phyloP scores from a whole-genome alignment of 2,797 vertebrate genomes.

The Botia kubotai region DNA sequence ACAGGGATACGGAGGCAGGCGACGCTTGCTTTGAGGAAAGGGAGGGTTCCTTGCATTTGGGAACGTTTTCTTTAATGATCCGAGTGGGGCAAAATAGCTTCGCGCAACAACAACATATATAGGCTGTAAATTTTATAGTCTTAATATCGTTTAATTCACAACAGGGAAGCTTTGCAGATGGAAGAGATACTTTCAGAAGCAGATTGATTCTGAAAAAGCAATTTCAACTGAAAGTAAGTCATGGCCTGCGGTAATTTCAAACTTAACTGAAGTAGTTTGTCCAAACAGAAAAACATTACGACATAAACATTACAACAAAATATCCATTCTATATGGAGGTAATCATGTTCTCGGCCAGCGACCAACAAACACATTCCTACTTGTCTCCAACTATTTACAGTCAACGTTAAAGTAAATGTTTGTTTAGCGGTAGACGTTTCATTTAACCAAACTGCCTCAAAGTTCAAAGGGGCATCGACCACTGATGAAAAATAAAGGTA shows the following conservation, averaged over 20 bases:
- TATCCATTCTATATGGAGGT: slow-evolving; percentile 1
- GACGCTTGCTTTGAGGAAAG: slow-evolving; percentile 11
- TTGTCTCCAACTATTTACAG: slow-evolving; percentile 1
- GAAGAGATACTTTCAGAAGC: slow-evolving; percentile 21
- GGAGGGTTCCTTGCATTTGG: slow-evolving; percentile 17
- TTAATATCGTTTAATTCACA: slow-evolving; percentile 40
- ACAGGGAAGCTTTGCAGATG: slow-evolving; percentile 35
- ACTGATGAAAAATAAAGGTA: slow-evolving; percentile 20
- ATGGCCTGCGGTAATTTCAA: slow-evolving; percentile 26
- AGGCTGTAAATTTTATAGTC: slow-evolving; percentile 30
- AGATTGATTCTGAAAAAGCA: slow-evolving; percentile 32
- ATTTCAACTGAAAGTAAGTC: slow-evolving; percentile 31
- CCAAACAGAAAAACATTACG: background rate
- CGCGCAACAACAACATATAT: slow-evolving; percentile 23
- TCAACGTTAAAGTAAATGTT: slow-evolving; percentile 8
- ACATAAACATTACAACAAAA: slow-evolving; percentile 14
- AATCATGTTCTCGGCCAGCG: slow-evolving; percentile 9
- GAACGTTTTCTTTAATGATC: slow-evolving; percentile 44
- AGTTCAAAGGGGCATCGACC: slow-evolving; percentile 19
- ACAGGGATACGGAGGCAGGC: slow-evolving; percentile 24
- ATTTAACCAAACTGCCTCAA: background rate
- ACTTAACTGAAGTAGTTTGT: slow-evolving; percentile 22
- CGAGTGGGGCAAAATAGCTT: slow-evolving; percentile 28
- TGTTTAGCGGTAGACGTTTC: background rate
- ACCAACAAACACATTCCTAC: background rate